Conservation (phyloP, 2,888 invertebrate species). For the Poecilus cupreus region DNA sequence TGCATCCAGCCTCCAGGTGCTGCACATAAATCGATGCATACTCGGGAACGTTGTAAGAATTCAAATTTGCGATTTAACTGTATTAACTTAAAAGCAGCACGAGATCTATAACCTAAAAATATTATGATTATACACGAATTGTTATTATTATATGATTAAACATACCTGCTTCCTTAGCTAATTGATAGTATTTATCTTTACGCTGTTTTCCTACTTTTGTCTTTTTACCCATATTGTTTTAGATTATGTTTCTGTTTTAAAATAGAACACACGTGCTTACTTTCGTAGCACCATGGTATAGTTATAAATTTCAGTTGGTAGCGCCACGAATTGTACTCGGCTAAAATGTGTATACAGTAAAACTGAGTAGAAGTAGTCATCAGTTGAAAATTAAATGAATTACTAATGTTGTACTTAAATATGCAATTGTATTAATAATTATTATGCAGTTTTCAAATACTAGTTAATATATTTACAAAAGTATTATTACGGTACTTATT, state of each 20-base stretch:
- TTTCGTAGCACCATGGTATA: not conserved
- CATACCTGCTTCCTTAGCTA: constrained; percentile 98
- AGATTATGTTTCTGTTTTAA: constrained; percentile 27
- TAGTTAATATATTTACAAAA: too few relatives aligned
- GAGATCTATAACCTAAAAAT: constrained; percentile 90
- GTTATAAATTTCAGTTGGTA: too few relatives aligned
- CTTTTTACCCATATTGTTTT: constrained; percentile 91
- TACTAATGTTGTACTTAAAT: too few relatives aligned
- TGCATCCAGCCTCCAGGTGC: constrained; percentile 99
- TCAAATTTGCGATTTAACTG: constrained; percentile 98
- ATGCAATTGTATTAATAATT: too few relatives aligned
- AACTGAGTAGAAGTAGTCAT: too few relatives aligned
- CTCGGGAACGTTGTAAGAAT: constrained; percentile 95
- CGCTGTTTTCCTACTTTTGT: constrained; percentile 97
- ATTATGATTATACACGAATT: not conserved
- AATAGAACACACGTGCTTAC: constrained; percentile 41
- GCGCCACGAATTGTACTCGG: too few relatives aligned
- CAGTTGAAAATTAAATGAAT: too few relatives aligned
- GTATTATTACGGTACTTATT: too few relatives aligned
- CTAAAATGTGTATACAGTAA: too few relatives aligned
- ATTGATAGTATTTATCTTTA: constrained; percentile 98
- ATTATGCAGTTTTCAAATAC: too few relatives aligned
- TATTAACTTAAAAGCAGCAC: constrained; percentile 99
- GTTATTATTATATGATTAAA: constrained; percentile 50
- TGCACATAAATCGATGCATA: constrained; percentile 98